phyloP scores from a whole-genome alignment of 2,888 invertebrate species.

The Atherix ibis region DNA sequence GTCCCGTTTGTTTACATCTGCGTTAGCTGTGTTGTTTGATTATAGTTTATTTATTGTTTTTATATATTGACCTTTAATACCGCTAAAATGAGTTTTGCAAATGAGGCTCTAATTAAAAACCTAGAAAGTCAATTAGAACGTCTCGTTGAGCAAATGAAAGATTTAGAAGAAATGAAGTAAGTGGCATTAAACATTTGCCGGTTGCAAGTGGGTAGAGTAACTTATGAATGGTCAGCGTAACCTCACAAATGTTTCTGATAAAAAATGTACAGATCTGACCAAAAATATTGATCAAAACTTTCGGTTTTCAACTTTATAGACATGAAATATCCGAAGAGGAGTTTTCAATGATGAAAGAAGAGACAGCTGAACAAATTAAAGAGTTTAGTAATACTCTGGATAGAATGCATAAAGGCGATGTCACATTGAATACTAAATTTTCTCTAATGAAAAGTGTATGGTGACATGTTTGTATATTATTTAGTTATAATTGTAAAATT shows the following conservation, averaged over 20 bases:
- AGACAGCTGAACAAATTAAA: conserved; percentile 52
- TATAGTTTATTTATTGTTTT: too few relatives aligned
- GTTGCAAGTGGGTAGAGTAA: too few relatives aligned
- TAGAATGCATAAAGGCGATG: conserved; percentile 47
- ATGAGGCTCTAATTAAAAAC: conserved; percentile 39
- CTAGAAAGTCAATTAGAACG: conserved; percentile 51
- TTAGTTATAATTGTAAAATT: background rate
- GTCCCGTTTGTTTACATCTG: too few relatives aligned
- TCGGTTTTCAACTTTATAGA: too few relatives aligned
- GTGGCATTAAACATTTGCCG: too few relatives aligned
- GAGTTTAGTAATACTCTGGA: conserved; percentile 48
- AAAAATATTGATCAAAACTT: too few relatives aligned
- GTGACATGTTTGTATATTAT: background rate
- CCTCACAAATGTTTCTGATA: too few relatives aligned
- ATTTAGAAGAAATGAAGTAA: conserved; percentile 54
- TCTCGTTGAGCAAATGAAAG: conserved; percentile 49
- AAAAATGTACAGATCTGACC: too few relatives aligned
- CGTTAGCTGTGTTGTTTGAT: too few relatives aligned
- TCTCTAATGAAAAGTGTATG: conserved; percentile 47
- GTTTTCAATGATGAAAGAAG: conserved; percentile 50
- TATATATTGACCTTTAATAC: too few relatives aligned
- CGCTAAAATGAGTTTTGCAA: conserved; percentile 1
- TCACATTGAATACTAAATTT: conserved; percentile 47
- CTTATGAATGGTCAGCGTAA: too few relatives aligned
- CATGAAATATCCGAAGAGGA: conserved; percentile 45